Base-by-base conservation (phyloP, 2,797 vertebrate genomes). In the Hapalemur alaotrensis region DNA sequence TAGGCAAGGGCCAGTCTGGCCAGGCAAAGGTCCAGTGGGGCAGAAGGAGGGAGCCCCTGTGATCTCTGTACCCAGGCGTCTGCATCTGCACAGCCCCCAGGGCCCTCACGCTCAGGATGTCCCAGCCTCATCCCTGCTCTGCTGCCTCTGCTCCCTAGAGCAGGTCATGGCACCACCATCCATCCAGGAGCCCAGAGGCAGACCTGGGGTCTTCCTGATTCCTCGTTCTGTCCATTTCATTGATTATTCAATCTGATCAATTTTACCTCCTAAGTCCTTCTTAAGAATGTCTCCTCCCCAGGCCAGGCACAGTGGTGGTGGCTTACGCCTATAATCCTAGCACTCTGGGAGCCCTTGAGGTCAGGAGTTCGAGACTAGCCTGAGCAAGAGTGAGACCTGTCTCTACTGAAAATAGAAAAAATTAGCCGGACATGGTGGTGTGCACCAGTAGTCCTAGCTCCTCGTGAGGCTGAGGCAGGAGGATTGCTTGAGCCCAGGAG, bases 271-370 rank as follows among this genome's bases (percentile, higher is more conserved):
- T 57, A 72, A 35, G 25, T 65, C 38, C 70, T 78, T 78, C 63
- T 91, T 72, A 63, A 80, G n/a, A 76, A 59, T 38, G 30, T 76
- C 75, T 82, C 46, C n/a, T 76, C 14, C 25, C 30, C 22, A 10
- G 54, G 22, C 22, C 1, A 1, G 54, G 54, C 8, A 0, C 9
- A 0, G 22, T 57, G 3, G 54, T 3, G 0, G 22, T 57, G 3
- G 54, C 54, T 23, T 22, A 57, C 0, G 22, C 54, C 54, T 57
- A 1, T 57, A 57, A 23, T 57, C 54, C 54, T 23, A 57, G 3
- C 3, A 23, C 54, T 10, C 22, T 23, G 8, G 54, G 54, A 57
- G 22, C 22, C 0, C 8, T 57, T 57, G 54, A 57, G 22, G 8
- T 23, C 22, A 57, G 8, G 22, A 23, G 8, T 57, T 57, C 1